phyloP scores from a whole-genome alignment of 2,888 invertebrate species.

The Trilocha varians region DNA sequence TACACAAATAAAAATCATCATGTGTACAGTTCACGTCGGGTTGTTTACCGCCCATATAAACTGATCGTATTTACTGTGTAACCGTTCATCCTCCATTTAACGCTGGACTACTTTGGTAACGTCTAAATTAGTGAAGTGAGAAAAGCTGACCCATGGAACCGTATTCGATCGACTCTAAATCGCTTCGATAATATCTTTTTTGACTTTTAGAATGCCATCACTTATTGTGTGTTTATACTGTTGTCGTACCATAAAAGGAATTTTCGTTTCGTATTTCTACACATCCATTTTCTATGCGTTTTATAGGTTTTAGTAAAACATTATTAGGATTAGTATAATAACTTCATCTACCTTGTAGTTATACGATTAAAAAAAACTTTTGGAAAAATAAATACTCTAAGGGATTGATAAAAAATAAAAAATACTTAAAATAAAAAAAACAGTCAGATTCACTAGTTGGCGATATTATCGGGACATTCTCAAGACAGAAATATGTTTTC shows the following conservation, averaged over 20 bases:
- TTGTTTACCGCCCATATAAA: conserved; percentile 65
- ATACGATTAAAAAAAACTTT: no score
- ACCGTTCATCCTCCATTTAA: conserved; percentile 65
- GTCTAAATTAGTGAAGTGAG: conserved; percentile 71
- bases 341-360: no score
- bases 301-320: neutral
- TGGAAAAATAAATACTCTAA: no score
- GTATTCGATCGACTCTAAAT: conserved; percentile 61
- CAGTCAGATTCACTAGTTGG: no score
- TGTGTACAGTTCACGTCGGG: conserved; percentile 70
- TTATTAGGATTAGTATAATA: no score
- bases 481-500: no score
- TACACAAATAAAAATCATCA: conserved; percentile 63
- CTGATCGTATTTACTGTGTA: conserved; percentile 62
- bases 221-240: conserved; percentile 58
- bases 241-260: conserved; percentile 47
- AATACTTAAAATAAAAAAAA: no score
- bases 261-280: conserved; percentile 45
- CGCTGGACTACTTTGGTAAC: conserved; percentile 66
- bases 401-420: no score
- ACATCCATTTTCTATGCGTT: conserved; percentile 43
- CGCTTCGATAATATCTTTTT: conserved; percentile 62
- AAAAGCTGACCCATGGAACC: conserved; percentile 67
- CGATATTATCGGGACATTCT: no score
- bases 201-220: conserved; percentile 47